Percentiles rank a stretch among this genome's conserved stretches.
Conservation (phyloP, 2,888 invertebrate species). For the Chalcis sispes region DNA sequence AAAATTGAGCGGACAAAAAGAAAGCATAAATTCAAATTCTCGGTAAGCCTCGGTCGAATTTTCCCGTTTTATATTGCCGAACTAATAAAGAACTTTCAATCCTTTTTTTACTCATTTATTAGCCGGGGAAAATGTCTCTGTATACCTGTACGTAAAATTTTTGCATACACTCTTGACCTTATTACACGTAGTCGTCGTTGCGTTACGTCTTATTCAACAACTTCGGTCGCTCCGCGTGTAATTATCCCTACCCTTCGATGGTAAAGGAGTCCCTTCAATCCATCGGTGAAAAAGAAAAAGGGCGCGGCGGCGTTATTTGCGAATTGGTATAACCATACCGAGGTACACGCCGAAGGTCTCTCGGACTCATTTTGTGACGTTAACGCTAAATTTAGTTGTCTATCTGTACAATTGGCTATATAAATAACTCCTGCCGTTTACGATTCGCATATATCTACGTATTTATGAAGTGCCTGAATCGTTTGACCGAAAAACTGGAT, state of each 20-base stretch:
- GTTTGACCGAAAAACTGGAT: too few species aligned
- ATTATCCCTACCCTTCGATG: conserved; percentile 7
- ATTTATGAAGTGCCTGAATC: too few species aligned
- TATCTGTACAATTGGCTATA: too few species aligned
- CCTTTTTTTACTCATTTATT: conserved; percentile 52
- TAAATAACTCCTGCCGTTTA: too few species aligned
- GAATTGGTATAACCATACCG: neutral
- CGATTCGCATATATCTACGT: too few species aligned
- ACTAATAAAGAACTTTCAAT: conserved; percentile 38
- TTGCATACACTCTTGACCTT: too few species aligned
- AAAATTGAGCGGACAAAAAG: conserved; percentile 32
- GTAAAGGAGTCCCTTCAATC: neutral
- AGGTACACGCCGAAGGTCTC: conserved; percentile 14
- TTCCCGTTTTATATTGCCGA: neutral
- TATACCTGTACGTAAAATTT: too few species aligned
- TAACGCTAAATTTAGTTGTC: too few species aligned
- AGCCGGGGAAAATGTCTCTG: neutral
- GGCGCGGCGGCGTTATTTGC: conserved; percentile 31
- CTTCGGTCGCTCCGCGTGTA: too few species aligned
- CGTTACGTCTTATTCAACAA: too few species aligned
- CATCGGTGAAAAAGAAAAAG: conserved; percentile 23
- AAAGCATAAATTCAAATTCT: conserved; percentile 42
- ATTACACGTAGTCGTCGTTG: too few species aligned
- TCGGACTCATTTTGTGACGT: too few species aligned
- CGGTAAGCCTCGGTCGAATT: neutral